These are phyloP conservation scores for Dasyurus viverrinus DNA, from an alignment of 2,113 vertebrate genomes.

Conservation along the genomic window DNA sequence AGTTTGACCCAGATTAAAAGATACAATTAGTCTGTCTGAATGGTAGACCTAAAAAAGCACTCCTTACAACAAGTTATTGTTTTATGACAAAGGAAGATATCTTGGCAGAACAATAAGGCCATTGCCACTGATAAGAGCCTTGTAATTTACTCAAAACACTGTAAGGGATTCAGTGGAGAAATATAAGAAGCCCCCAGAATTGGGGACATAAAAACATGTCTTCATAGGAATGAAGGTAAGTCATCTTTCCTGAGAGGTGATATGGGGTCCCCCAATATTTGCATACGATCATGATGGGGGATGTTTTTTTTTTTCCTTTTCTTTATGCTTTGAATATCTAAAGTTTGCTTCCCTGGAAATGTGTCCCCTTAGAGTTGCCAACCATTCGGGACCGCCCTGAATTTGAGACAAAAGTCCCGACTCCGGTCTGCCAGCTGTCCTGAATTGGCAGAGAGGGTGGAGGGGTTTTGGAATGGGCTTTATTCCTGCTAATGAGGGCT, in stretches of 20 bases:
- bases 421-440: background rate
- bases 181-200: slow-evolving; percentile 61
- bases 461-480: background rate
- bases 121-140: slow-evolving; percentile 78
- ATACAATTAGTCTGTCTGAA: slow-evolving; percentile 90
- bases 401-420: background rate
- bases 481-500: background rate
- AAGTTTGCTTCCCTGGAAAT: background rate
- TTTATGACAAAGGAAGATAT: slow-evolving; percentile 86
- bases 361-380: background rate
- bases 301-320: accelerated
- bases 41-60: slow-evolving; percentile 87
- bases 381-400: background rate
- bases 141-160: slow-evolving; percentile 83
- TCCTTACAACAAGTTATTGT: slow-evolving; percentile 88
- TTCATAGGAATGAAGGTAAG: background rate
- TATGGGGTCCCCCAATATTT: background rate
- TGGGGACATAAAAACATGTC: background rate
- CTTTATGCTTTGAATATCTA: background rate
- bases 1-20: slow-evolving; percentile 91
- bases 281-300: background rate
- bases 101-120: slow-evolving; percentile 85
- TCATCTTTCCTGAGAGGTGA: background rate
- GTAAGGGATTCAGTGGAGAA: slow-evolving; percentile 51
- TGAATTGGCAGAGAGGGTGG: too few species aligned